These are phyloP conservation scores for Xenopus borealis DNA, from an alignment of 2,113 vertebrate genomes.

Conservation along the genomic window DNA sequence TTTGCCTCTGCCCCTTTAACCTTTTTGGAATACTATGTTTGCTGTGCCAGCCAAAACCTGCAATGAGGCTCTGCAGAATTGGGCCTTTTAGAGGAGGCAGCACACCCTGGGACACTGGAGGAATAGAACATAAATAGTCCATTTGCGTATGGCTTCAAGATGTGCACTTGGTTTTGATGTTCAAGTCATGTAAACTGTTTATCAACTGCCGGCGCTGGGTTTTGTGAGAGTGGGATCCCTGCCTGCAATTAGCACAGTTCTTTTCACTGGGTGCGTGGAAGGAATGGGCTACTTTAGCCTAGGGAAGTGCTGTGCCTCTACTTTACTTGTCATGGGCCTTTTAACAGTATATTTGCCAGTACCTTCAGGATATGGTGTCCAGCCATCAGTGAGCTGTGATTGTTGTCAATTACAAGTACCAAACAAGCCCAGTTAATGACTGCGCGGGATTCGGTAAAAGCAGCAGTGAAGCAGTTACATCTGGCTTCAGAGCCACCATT, in stretches of 20 bases:
- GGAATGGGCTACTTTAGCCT: not conserved
- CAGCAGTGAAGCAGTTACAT: too few relatives aligned
- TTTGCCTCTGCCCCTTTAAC: not conserved
- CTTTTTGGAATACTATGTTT: not conserved
- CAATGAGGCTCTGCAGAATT: slow-evolving; percentile 24
- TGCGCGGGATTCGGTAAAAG: too few relatives aligned
- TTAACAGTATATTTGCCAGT: not conserved
- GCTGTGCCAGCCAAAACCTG: slow-evolving; percentile 2
- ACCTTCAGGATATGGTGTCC: not conserved
- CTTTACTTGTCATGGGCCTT: not conserved
- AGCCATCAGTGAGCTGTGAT: not conserved
- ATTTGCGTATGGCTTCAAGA: slow-evolving; percentile 53
- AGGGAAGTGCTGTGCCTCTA: not conserved
- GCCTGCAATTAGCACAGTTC: slow-evolving; percentile 2
- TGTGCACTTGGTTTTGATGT: slow-evolving; percentile 32
- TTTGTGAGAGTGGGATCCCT: not conserved
- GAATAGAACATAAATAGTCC: slow-evolving; percentile 1
- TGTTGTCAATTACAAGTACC: too few relatives aligned
- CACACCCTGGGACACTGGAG: not conserved
- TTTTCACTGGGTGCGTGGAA: not conserved
- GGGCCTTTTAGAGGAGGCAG: slow-evolving; percentile 27
- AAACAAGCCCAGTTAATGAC: too few relatives aligned
- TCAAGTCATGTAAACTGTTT: slow-evolving; percentile 33
- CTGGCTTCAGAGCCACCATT: too few relatives aligned
- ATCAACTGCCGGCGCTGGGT: slow-evolving; percentile 13